Evolutionary conservation across 2,888 invertebrate species (phyloP).

Genomic region (Megastigmus dorsalis): DNA sequence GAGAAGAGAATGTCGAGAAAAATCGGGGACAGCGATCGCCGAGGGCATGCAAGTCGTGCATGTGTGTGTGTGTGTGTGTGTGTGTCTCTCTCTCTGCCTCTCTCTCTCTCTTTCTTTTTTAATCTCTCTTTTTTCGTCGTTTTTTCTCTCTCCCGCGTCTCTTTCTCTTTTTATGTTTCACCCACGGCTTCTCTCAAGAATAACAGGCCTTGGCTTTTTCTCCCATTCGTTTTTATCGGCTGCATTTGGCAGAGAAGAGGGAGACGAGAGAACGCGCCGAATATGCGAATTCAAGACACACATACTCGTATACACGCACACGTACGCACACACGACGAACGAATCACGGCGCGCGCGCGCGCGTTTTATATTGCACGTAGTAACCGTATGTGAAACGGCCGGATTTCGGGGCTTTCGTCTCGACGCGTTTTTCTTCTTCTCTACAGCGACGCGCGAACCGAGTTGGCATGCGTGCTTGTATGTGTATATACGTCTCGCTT

Average conservation of each 20-base stretch:
- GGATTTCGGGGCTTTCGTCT: background rate
- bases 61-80: background rate
- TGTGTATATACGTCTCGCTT: too few species aligned
- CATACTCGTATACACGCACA: background rate
- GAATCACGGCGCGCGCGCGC: background rate
- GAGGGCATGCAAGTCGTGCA: constrained; percentile 17
- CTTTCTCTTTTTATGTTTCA: constrained; percentile 6
- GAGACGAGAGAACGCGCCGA: background rate
- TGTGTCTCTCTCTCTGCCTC: background rate
- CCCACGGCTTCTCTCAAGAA: constrained; percentile 26
- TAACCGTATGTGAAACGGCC: background rate
- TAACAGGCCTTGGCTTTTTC: constrained; percentile 27
- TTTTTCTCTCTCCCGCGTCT: background rate
- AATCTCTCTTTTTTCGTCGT: too few species aligned
- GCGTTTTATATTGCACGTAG: background rate
- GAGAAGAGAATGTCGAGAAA: constrained; percentile 2
- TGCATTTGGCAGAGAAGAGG: background rate
- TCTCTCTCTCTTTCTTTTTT: background rate
- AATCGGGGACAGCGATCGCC: constrained; percentile 56
- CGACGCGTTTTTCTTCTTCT: background rate
- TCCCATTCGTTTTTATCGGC: constrained; percentile 14
- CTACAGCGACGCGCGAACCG: background rate
- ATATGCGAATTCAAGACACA: constrained; percentile 7
- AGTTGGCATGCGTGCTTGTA: constrained; percentile 11
- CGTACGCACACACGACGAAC: background rate